Percentiles rank a stretch among this genome's conserved stretches.
phyloP scores from a whole-genome alignment of 2,113 vertebrate species.

The Plecotus auritus region DNA sequence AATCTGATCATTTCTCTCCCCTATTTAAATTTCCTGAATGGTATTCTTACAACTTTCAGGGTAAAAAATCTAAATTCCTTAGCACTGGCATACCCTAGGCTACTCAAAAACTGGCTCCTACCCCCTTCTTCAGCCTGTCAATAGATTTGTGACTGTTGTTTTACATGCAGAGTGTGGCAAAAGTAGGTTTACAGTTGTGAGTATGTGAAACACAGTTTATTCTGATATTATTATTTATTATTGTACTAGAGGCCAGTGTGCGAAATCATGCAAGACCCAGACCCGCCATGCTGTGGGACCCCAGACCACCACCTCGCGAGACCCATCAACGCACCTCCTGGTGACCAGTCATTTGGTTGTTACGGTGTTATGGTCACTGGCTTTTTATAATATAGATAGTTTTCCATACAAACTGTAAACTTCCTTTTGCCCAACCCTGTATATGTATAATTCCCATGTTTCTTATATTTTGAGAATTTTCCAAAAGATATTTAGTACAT shows the following conservation, averaged over 20 bases:
- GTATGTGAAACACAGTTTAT: neutral
- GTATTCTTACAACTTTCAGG: neutral
- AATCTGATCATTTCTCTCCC: neutral
- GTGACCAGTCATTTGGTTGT: too few relatives aligned
- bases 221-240: neutral
- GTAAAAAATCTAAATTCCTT: neutral
- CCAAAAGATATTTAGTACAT: neutral
- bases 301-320: too few relatives aligned
- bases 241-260: neutral
- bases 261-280: too few relatives aligned
- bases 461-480: neutral
- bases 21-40: neutral
- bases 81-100: neutral
- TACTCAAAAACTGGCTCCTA: neutral
- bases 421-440: neutral
- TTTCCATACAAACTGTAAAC: neutral
- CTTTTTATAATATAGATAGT: too few relatives aligned
- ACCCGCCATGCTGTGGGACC: too few relatives aligned
- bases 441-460: neutral
- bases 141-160: neutral
- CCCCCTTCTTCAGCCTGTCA: neutral
- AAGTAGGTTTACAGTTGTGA: neutral
- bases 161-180: neutral
- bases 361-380: too few relatives aligned
- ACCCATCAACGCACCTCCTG: too few relatives aligned